Evolutionary conservation across 92 coral and sea anemone species (phyloP).

Genomic region (Actinernus sp.): DNA sequence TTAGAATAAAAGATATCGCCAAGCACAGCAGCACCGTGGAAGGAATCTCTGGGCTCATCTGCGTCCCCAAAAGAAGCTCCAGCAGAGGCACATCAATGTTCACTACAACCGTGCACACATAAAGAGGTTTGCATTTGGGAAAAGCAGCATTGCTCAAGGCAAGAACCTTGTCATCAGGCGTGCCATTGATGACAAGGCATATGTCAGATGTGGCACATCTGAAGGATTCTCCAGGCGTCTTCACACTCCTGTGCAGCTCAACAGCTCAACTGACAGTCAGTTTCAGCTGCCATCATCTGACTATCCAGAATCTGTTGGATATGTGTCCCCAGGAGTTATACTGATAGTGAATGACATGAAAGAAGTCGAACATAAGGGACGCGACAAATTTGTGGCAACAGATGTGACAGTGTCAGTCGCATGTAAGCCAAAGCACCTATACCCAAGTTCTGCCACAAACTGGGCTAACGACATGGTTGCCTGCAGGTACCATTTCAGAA

Average conservation of each 20-base stretch:
- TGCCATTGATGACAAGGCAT: too few species aligned
- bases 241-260: constrained; percentile 45
- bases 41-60: constrained; percentile 45
- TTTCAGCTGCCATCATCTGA: constrained; percentile 48
- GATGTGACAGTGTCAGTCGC: constrained; percentile 51
- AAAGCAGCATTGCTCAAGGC: not conserved
- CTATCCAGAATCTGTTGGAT: constrained; percentile 61
- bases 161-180: too few species aligned
- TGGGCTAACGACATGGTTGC: constrained; percentile 57
- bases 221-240: constrained; percentile 67
- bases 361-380: constrained; percentile 48
- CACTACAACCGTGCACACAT: too few species aligned
- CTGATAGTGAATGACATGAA: constrained; percentile 63
- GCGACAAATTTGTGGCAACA: constrained; percentile 56
- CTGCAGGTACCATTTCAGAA: too few species aligned
- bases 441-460: constrained; percentile 59
- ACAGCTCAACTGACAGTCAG: constrained; percentile 29
- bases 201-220: constrained; percentile 59
- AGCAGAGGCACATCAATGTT: constrained; percentile 31
- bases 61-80: constrained; percentile 28
- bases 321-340: too few species aligned
- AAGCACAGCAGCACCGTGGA: constrained; percentile 45
- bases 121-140: constrained; percentile 50
- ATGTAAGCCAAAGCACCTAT: constrained; percentile 54
- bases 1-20: constrained; percentile 34